A percentile compares a stretch with the other conserved stretches of the same genome.
These are phyloP conservation scores for Etheostoma nigrum DNA, from an alignment of 2,797 vertebrate genomes.

Conservation along the genomic window DNA sequence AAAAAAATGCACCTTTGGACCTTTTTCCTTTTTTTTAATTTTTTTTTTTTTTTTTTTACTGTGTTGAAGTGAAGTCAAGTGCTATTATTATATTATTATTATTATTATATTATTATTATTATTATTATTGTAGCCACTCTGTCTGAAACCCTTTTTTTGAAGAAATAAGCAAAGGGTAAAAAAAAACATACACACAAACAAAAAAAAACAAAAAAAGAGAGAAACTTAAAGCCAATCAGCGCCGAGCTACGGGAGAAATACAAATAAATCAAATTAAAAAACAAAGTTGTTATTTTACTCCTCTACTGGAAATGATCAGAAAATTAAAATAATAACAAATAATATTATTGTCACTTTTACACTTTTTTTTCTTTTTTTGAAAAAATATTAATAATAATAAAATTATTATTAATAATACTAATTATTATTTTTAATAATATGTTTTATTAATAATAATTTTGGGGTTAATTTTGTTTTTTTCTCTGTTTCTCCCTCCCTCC, in stretches of 20 bases:
- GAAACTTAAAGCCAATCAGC: constrained; percentile 65
- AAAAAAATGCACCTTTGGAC: constrained; percentile 74
- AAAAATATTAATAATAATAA: too few species aligned
- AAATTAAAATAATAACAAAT: too few species aligned
- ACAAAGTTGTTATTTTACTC: too few species aligned
- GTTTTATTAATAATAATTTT: too few species aligned
- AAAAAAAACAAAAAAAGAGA: constrained; percentile 18
- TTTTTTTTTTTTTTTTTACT: constrained; percentile 60
- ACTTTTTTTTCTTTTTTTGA: too few species aligned
- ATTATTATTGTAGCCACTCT: constrained; percentile 73
- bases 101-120: constrained; percentile 54
- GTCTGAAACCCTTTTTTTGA: constrained; percentile 72
- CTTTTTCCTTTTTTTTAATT: constrained; percentile 35
- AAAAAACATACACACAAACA: constrained; percentile 3
- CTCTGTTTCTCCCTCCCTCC: too few species aligned
- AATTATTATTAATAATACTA: too few species aligned
- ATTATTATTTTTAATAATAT: too few species aligned
- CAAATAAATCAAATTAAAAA: too few species aligned
- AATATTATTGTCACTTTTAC: too few species aligned
- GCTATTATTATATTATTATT: constrained; percentile 71
- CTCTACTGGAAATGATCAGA: too few species aligned
- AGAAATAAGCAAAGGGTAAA: constrained; percentile 54
- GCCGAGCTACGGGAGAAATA: not conserved
- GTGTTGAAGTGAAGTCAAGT: constrained; percentile 81
- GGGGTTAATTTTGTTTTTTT: too few species aligned